phyloP scores from a whole-genome alignment of 2,113 vertebrate species.

The Sakesphorus luctuosus region DNA sequence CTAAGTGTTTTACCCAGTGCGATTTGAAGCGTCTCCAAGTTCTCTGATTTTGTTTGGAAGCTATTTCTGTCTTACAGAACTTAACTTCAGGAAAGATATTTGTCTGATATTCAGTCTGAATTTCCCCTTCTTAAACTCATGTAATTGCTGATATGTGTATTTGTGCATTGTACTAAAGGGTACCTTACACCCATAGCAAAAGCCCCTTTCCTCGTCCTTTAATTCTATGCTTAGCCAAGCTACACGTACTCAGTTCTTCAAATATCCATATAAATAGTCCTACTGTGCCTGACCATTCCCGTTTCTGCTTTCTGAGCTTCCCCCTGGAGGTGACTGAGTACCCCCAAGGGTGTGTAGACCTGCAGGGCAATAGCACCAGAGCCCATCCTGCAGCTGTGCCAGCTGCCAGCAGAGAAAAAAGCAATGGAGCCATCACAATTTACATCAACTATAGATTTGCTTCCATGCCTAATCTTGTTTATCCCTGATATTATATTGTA shows the following conservation, averaged over 20 bases:
- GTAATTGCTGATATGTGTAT: not conserved
- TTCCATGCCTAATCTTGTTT: rapidly evolving
- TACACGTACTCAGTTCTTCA: not conserved
- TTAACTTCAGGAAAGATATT: not conserved
- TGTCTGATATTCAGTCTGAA: not conserved
- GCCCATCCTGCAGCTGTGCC: not conserved
- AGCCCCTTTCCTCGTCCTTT: not conserved
- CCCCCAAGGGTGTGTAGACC: not conserved
- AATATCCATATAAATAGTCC: not conserved
- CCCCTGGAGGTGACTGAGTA: not conserved
- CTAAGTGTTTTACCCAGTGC: not conserved
- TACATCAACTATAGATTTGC: not conserved
- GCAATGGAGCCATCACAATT: not conserved
- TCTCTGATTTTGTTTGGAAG: not conserved
- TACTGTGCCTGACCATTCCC: not conserved
- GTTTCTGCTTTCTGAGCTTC: not conserved
- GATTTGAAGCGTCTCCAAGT: not conserved
- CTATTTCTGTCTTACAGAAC: not conserved
- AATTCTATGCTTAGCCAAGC: not conserved
- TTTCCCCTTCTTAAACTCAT: not conserved
- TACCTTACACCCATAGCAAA: not conserved
- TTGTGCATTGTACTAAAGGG: not conserved
- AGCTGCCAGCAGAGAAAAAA: not conserved
- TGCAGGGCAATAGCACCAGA: not conserved
- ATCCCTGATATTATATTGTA: not conserved